Conservation (phyloP, 1,140 invertebrate genomes). For the Diorhabda elongata region DNA sequence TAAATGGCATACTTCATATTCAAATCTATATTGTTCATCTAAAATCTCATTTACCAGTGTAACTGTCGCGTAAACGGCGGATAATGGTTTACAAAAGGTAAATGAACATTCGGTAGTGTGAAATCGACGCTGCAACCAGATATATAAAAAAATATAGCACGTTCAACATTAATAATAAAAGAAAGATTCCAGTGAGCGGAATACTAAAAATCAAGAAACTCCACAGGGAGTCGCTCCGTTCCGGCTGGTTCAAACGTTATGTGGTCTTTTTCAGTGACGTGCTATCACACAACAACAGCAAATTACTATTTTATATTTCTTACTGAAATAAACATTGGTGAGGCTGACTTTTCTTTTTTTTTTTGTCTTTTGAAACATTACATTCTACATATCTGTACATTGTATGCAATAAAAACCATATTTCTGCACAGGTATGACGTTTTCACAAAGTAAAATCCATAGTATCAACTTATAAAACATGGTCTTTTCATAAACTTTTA, state of each 20-base stretch:
- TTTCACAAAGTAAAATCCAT: too few relatives aligned
- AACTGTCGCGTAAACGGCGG: background rate
- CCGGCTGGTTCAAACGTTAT: background rate
- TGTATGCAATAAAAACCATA: background rate
- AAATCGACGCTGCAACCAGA: constrained; percentile 1
- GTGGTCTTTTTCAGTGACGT: constrained; percentile 1
- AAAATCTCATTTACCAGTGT: background rate
- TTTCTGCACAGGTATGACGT: too few relatives aligned
- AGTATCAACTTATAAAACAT: too few relatives aligned
- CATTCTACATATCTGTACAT: background rate
- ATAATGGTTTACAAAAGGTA: background rate
- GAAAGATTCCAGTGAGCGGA: constrained; percentile 1
- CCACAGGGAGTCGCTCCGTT: background rate
- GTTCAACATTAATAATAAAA: constrained; percentile 1
- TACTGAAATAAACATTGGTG: background rate
- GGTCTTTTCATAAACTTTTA: too few relatives aligned
- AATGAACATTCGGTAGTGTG: background rate
- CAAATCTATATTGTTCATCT: background rate
- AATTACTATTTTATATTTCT: constrained; percentile 3
- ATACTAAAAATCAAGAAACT: constrained; percentile 1
- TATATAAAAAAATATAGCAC: background rate
- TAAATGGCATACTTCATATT: too few relatives aligned
- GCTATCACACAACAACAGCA: background rate
- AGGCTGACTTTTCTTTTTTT: background rate
- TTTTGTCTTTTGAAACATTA: background rate